Base-by-base conservation (phyloP, 2,888 invertebrate species). In the Calliphora vomitoria region DNA sequence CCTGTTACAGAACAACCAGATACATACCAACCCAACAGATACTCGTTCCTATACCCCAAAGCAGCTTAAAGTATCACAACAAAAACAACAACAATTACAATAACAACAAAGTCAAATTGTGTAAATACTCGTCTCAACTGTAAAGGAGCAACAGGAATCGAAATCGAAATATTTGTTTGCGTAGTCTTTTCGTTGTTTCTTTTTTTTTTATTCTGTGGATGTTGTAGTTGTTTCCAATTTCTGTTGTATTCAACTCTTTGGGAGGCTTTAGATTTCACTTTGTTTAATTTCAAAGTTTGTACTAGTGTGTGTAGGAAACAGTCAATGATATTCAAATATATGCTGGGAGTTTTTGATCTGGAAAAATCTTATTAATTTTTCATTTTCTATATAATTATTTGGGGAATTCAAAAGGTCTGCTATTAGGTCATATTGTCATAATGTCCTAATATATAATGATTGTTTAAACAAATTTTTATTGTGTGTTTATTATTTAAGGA, bases 71-170 rank as follows among this genome's bases (percentile, higher is more conserved):
- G 71, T 76, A 81, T 72, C 35, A 76, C 76, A 41, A 47, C 72
- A 62, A 60, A 71, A 72, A 25, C 50, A 71, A 55, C 60, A 50
- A 50, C 69, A 76, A 31, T 11, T 50, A 62, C 18, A 60, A 25
- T 35, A 50, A 78, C 35, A 50, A 74, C 68, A 69, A 85, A 81
- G 64, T 66, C n/a, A 69, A 71, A 81, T 75, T 81, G 75, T 85
- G 75, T 75, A 85, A 85, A 85, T 81, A 85, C 62, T 75, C 85
- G 75, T 79, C 81, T 55, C 62, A 87, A 85, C 82, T 85, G 78
- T 75, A 87, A 87, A 87, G 87, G 87, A 87, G 87, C 87, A 87
- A 87, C 87, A 87, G 87, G 87, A 87, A 87, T 87, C 87, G 82
- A 85, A 85, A 31, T 74, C 50, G 72, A 76, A 76, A 41, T 80